A percentile compares a stretch with the other conserved stretches of the same genome.
Conservation (phyloP, 2,888 invertebrate species). For the Lasiommata megera region DNA sequence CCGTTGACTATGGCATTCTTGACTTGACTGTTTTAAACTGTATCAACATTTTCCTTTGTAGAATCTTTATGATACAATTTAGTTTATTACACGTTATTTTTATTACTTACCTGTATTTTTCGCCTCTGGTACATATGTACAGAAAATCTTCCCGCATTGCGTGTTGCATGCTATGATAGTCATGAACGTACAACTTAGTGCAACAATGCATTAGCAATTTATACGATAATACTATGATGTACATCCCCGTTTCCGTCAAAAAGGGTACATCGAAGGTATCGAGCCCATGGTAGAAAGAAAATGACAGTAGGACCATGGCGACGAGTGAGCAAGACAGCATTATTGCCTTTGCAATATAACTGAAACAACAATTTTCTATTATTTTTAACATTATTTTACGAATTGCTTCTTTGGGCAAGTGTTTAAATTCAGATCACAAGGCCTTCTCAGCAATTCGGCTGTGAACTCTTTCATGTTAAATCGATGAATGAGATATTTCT, state of each 20-base stretch:
- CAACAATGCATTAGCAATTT: constrained; percentile 44
- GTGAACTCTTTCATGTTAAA: no score
- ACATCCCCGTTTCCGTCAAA: constrained; percentile 50
- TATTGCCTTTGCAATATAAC: neutral
- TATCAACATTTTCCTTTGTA: no score
- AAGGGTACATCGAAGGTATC: constrained; percentile 38
- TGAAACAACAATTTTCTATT: neutral
- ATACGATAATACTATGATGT: constrained; percentile 47
- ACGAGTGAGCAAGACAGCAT: constrained; percentile 29
- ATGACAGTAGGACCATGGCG: constrained; percentile 23
- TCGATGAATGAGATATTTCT: no score
- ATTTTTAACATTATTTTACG: no score
- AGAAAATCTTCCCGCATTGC: constrained; percentile 49
- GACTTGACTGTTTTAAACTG: no score
- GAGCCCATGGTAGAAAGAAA: constrained; percentile 40
- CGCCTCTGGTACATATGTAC: constrained; percentile 46
- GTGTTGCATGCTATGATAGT: constrained; percentile 44
- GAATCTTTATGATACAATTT: no score
- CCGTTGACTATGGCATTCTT: no score
- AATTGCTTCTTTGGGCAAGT: no score
- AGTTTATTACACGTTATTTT: no score
- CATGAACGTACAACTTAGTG: constrained; percentile 40
- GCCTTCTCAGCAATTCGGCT: no score
- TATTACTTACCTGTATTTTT: constrained; percentile 51
- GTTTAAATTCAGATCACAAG: no score